Evolutionary conservation across 2,888 invertebrate species (phyloP).

Genomic region (Invenusta paracnida): DNA sequence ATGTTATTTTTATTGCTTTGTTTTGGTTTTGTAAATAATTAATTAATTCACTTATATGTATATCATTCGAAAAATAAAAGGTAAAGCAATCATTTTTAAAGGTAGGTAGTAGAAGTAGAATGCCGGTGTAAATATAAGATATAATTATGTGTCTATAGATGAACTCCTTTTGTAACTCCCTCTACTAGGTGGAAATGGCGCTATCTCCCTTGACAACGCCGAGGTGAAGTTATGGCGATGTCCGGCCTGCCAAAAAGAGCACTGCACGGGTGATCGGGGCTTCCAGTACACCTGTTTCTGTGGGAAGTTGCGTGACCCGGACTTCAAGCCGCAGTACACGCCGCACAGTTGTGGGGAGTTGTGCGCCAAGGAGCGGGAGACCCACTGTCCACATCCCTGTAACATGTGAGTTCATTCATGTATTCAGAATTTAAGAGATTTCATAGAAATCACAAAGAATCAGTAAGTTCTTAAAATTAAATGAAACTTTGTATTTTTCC

Average conservation of each 20-base stretch:
- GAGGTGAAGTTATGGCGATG: slow-evolving; percentile 78
- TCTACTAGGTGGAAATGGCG: not conserved
- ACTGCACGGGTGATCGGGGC: slow-evolving; percentile 54
- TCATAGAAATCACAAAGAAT: no score
- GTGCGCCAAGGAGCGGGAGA: slow-evolving; percentile 67
- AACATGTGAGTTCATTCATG: slow-evolving; percentile 65
- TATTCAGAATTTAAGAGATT: no score
- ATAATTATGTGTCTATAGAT: no score
- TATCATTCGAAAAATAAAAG: no score
- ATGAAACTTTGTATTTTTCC: no score
- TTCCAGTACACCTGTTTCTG: slow-evolving; percentile 72
- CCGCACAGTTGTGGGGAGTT: slow-evolving; percentile 86
- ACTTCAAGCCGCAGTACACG: slow-evolving; percentile 53
- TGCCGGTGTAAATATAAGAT: no score
- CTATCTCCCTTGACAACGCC: not conserved
- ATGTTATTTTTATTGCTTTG: no score
- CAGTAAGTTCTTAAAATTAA: no score
- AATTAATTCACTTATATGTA: no score
- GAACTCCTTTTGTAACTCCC: not conserved
- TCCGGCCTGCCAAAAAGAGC: slow-evolving; percentile 85
- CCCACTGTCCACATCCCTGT: slow-evolving; percentile 65
- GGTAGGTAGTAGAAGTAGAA: no score
- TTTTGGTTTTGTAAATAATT: no score
- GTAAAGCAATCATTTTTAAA: no score
- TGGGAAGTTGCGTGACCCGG: slow-evolving; percentile 72